phyloP scores from a whole-genome alignment of 2,888 invertebrate genomes.

The Campopleginae sp. region DNA sequence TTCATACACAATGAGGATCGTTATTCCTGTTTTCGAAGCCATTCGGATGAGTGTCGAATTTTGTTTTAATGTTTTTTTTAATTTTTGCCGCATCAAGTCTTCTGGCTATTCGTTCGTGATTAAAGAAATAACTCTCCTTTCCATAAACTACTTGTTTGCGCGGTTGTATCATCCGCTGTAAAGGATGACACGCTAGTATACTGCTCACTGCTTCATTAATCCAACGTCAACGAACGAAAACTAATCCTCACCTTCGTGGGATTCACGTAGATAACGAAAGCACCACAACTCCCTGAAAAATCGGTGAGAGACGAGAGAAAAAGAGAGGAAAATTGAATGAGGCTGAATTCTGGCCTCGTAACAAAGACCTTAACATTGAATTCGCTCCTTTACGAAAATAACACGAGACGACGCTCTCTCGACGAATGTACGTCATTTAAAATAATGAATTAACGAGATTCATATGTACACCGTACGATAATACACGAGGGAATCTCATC shows the following conservation, averaged over 20 bases:
- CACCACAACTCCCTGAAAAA: background rate
- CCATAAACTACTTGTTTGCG: background rate
- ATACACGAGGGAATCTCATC: conserved; percentile 5
- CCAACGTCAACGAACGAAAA: background rate
- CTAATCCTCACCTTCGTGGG: background rate
- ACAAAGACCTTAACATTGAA: conserved; percentile 53
- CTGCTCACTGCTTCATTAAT: background rate
- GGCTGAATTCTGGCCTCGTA: conserved; percentile 1
- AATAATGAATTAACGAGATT: conserved; percentile 40
- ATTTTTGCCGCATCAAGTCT: background rate
- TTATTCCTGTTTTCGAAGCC: background rate
- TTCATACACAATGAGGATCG: background rate
- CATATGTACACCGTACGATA: conserved; percentile 6
- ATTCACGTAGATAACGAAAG: conserved; percentile 7
- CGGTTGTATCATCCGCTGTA: background rate
- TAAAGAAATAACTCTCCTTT: background rate
- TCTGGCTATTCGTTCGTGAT: background rate
- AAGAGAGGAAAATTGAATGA: conserved; percentile 11
- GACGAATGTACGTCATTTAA: conserved; percentile 7
- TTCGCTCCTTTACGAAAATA: background rate
- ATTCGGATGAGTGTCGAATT: background rate
- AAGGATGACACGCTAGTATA: background rate
- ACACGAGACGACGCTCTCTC: background rate
- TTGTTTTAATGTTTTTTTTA: background rate
- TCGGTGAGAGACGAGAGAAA: conserved; percentile 14